These are phyloP conservation scores for Tholera decimalis DNA, from an alignment of 2,888 invertebrate species.

Conservation along the genomic window DNA sequence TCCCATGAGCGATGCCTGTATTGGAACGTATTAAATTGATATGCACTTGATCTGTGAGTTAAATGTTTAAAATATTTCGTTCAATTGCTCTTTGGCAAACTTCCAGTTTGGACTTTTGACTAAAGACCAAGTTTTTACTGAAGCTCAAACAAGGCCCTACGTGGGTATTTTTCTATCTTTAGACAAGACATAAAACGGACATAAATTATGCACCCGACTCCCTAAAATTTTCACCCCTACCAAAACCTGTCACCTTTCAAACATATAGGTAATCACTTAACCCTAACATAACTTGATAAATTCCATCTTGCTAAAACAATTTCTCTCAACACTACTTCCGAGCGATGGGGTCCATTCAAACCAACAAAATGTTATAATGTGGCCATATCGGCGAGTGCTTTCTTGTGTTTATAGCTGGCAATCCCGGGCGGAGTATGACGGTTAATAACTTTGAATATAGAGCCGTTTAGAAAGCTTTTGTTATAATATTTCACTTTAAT, in stretches of 20 bases:
- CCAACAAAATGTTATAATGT: constrained; percentile 43
- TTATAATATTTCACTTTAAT: constrained; percentile 36
- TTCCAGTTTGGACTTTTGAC: too few species aligned
- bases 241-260: constrained; percentile 13
- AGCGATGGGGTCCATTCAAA: constrained; percentile 26
- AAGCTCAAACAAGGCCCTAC: too few species aligned
- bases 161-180: too few species aligned
- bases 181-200: too few species aligned
- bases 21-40: too few species aligned
- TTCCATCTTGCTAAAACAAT: constrained; percentile 35
- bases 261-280: constrained; percentile 54
- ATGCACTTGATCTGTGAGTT: too few species aligned
- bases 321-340: constrained; percentile 39
- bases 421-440: constrained; percentile 33
- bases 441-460: constrained; percentile 62
- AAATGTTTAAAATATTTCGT: too few species aligned
- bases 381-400: constrained; percentile 67
- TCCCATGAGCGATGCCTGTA: too few species aligned
- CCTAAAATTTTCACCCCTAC: not conserved
- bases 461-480: constrained; percentile 55
- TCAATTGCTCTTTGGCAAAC: too few species aligned
- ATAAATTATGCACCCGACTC: constrained; percentile 3
- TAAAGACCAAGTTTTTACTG: too few species aligned
- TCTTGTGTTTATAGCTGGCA: constrained; percentile 66
- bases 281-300: constrained; percentile 25